These are phyloP conservation scores for Sphaerophoria rueppellii DNA, from an alignment of 2,888 invertebrate species.

Conservation along the genomic window DNA sequence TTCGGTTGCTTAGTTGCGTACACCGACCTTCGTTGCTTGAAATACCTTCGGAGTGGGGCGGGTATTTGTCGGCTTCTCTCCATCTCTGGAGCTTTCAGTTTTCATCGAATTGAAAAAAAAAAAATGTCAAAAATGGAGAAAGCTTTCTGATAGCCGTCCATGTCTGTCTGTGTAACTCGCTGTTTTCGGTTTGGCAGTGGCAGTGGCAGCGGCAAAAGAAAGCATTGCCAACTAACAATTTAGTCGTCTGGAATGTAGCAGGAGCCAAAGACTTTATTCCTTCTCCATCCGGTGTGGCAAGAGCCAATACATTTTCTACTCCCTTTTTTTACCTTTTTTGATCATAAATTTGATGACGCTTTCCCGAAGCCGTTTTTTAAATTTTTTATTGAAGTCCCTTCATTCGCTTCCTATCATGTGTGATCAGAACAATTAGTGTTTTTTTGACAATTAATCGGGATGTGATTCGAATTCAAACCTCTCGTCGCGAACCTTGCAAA, in stretches of 20 bases:
- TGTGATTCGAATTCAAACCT: slow-evolving; percentile 26
- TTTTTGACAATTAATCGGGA: slow-evolving; percentile 23
- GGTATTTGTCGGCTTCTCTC: slow-evolving; percentile 35
- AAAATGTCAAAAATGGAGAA: slow-evolving; percentile 58
- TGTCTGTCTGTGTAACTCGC: slow-evolving; percentile 47
- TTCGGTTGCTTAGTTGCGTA: slow-evolving; percentile 72
- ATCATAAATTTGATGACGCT: slow-evolving; percentile 46
- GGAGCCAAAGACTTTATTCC: slow-evolving; percentile 63
- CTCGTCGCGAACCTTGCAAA: slow-evolving; percentile 53
- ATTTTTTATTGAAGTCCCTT: slow-evolving; percentile 19
- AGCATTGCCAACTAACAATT: slow-evolving; percentile 62
- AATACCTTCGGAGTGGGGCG: slow-evolving; percentile 41
- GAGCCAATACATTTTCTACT: slow-evolving; percentile 38
- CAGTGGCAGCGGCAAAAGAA: slow-evolving; percentile 28
- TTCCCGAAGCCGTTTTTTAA: slow-evolving; percentile 43
- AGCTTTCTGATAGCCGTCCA: slow-evolving; percentile 56
- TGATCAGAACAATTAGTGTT: slow-evolving; percentile 14
- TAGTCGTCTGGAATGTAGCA: slow-evolving; percentile 60
- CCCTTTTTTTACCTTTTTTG: slow-evolving; percentile 8
- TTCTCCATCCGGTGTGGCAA: slow-evolving; percentile 58
- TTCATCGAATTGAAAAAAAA: slow-evolving; percentile 9
- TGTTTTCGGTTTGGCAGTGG: slow-evolving; percentile 1
- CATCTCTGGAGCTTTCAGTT: slow-evolving; percentile 47
- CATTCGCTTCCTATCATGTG: slow-evolving; percentile 50
- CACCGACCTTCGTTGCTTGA: slow-evolving; percentile 69